phyloP scores from a whole-genome alignment of 2,113 vertebrate species.

The Pterocles orientalis region DNA sequence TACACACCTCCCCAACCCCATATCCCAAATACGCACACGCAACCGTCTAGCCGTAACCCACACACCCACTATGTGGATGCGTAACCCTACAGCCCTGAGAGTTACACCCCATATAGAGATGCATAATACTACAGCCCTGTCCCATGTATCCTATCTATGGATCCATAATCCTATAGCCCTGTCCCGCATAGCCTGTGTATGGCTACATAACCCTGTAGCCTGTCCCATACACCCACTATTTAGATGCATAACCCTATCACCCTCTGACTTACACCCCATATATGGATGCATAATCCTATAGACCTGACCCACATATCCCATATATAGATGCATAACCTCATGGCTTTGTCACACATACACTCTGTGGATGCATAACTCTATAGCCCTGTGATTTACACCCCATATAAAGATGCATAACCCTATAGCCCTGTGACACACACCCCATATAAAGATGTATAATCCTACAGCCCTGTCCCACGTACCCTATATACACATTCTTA shows the following conservation, averaged over 20 bases:
- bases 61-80: not conserved
- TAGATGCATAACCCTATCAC: not conserved
- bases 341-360: not conserved
- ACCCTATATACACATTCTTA: no score
- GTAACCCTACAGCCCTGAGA: not conserved
- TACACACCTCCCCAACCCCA: not conserved
- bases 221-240: not conserved
- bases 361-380: accelerated
- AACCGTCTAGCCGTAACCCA: not conserved
- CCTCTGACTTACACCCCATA: no score
- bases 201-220: not conserved
- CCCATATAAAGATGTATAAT: no score
- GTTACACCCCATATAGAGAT: not conserved
- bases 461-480: not conserved
- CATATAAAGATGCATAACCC: no score
- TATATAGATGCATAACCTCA: not conserved
- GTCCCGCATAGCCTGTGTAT: accelerated
- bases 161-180: not conserved
- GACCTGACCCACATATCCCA: no score
- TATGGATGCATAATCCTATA: not conserved
- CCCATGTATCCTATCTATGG: not conserved
- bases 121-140: no score
- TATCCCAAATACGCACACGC: accelerated
- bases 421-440: no score
- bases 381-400: not conserved